Percentiles rank a stretch among this genome's conserved stretches.
These are phyloP conservation scores for Benthosema pterotum DNA, from an alignment of 2,797 vertebrate species.

Conservation along the genomic window DNA sequence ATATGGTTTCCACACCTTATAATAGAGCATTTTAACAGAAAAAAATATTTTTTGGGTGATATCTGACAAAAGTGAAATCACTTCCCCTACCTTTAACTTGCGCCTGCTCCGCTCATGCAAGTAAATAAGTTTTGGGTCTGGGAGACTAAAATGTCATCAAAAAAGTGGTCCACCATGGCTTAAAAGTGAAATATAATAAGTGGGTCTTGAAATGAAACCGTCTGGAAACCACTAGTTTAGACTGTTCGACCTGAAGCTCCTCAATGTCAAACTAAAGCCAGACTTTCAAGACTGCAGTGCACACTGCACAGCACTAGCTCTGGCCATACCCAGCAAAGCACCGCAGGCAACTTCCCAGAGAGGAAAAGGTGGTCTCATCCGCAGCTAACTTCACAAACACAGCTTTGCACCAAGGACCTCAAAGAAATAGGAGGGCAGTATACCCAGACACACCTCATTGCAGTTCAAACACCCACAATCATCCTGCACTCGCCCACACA, in stretches of 20 bases:
- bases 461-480: conserved; percentile 66
- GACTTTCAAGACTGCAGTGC: not conserved
- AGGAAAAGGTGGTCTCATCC: conserved; percentile 36
- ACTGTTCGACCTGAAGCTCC: conserved; percentile 1
- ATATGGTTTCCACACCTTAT: too few species aligned
- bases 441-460: conserved; percentile 60
- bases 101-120: too few species aligned
- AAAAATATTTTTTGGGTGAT: too few species aligned
- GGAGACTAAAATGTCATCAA: too few species aligned
- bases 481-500: conserved; percentile 36
- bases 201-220: too few species aligned
- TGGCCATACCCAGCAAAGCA: conserved; percentile 29
- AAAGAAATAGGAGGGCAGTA: conserved; percentile 55
- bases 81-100: too few species aligned
- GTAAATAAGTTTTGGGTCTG: too few species aligned
- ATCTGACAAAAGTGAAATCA: too few species aligned
- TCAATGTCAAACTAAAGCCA: conserved; percentile 28
- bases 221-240: too few species aligned
- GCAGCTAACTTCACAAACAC: conserved; percentile 37
- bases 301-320: not conserved
- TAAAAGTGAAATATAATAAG: too few species aligned
- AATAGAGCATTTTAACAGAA: too few species aligned
- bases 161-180: too few species aligned
- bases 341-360: conserved; percentile 17
- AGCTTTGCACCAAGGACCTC: conserved; percentile 40